Conservation (phyloP, 2,113 vertebrate species). For the Rhinolophus sinicus region DNA sequence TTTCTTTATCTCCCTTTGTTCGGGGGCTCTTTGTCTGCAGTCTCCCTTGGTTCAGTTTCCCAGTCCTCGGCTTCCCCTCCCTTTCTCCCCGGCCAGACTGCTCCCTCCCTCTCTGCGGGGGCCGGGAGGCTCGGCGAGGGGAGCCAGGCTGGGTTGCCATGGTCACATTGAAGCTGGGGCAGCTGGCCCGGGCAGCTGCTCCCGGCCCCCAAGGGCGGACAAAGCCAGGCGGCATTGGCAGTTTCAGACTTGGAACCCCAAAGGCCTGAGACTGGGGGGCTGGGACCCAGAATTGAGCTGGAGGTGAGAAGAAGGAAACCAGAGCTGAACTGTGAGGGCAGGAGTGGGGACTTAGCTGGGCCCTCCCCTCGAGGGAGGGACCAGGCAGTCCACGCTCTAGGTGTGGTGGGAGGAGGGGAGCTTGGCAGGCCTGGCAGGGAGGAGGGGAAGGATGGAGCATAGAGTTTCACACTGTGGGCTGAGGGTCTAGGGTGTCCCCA, state of each 20-base stretch:
- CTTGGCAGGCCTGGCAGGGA: background rate
- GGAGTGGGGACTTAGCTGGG: background rate
- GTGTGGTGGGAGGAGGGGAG: background rate
- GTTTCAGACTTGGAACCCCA: constrained; percentile 57
- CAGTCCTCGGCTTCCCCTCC: constrained; percentile 50
- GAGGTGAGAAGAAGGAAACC: constrained; percentile 61
- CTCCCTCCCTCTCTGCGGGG: constrained; percentile 77
- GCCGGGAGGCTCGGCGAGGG: constrained; percentile 50
- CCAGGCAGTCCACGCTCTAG: background rate
- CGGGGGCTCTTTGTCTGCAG: constrained; percentile 69
- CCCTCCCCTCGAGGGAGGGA: background rate
- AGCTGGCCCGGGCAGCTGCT: constrained; percentile 82
- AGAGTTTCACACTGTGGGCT: background rate
- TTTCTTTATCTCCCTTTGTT: constrained; percentile 54
- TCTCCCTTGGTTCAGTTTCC: constrained; percentile 42
- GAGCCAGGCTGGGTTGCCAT: constrained; percentile 74
- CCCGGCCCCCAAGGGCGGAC: constrained; percentile 54
- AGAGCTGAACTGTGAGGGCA: background rate
- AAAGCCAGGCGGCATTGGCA: constrained; percentile 70
- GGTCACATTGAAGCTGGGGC: constrained; percentile 76
- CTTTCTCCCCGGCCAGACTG: constrained; percentile 23
- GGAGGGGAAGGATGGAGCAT: background rate
- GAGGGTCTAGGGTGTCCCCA: background rate
- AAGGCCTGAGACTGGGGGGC: background rate
- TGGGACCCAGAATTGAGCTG: background rate